These are phyloP conservation scores for Ondatra zibethicus DNA, from an alignment of 2,113 vertebrate species.

Conservation along the genomic window DNA sequence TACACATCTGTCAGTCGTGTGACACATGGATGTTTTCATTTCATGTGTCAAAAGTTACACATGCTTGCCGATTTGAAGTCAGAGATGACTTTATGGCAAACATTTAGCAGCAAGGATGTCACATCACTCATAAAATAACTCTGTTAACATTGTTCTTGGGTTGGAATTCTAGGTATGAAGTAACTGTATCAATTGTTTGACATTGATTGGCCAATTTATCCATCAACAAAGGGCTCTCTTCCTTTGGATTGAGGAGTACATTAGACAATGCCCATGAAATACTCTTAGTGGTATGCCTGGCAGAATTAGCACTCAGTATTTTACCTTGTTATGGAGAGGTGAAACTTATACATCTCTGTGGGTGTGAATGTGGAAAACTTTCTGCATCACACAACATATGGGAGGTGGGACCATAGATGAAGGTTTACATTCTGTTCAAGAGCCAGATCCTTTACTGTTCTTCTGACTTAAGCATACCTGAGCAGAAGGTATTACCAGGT, in stretches of 20 bases:
- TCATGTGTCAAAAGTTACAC: not conserved
- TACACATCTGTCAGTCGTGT: not conserved
- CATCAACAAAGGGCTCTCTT: not conserved
- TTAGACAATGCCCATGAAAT: not conserved
- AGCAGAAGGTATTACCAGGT: slow-evolving; percentile 53
- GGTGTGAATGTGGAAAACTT: not conserved
- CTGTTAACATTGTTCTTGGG: not conserved
- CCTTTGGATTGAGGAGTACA: not conserved
- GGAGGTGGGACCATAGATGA: not conserved
- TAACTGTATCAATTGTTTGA: not conserved
- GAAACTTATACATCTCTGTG: not conserved
- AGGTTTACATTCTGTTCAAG: slow-evolving; percentile 40
- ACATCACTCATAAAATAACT: not conserved
- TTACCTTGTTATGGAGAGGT: not conserved
- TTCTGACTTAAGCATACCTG: slow-evolving; percentile 19
- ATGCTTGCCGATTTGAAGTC: not conserved
- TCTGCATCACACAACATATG: not conserved
- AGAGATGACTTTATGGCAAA: not conserved
- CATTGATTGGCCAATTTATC: not conserved
- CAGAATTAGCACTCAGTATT: not conserved
- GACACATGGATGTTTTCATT: not conserved
- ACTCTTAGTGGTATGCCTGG: not conserved
- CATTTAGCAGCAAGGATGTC: not conserved
- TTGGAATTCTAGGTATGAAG: not conserved
- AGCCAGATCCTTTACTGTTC: slow-evolving; percentile 18